Evolutionary conservation across 2,113 vertebrate species (phyloP).

Genomic region (Prunella fulvescens): DNA sequence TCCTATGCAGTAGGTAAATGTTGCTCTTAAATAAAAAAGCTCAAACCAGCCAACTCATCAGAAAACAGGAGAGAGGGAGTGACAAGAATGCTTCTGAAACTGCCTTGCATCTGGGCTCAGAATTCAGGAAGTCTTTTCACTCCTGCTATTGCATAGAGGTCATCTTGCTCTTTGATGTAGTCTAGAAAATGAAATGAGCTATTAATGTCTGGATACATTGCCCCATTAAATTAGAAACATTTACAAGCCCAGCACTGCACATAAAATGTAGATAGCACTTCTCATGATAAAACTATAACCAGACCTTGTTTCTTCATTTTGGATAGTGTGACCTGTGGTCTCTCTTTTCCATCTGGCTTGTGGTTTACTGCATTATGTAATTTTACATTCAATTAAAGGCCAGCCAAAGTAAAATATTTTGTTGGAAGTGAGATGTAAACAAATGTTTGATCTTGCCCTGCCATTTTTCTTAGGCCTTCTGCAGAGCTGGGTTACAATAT

Average conservation of each 20-base stretch:
- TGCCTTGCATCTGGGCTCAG: not conserved
- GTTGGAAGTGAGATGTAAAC: constrained; percentile 65
- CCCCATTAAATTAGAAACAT: constrained; percentile 7
- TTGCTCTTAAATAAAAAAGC: not conserved
- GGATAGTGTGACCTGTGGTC: constrained; percentile 19
- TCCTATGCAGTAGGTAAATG: not conserved
- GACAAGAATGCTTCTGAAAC: not conserved
- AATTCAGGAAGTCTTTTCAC: not conserved
- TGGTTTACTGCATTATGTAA: constrained; percentile 61
- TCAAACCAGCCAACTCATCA: not conserved
- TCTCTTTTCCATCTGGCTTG: constrained; percentile 60
- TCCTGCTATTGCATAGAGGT: not conserved
- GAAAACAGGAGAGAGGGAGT: not conserved
- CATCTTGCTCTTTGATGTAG: not conserved
- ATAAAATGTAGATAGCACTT: constrained; percentile 3
- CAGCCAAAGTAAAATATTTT: constrained; percentile 68
- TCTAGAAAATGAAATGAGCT: constrained; percentile 30
- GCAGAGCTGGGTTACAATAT: constrained; percentile 40
- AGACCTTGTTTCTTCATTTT: constrained; percentile 55
- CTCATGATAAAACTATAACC: constrained; percentile 50
- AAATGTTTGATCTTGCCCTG: constrained; percentile 59
- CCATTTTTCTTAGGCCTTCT: constrained; percentile 59
- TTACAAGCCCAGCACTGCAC: not conserved
- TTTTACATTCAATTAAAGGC: constrained; percentile 63
- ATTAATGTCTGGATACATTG: constrained; percentile 29